Conservation (phyloP, 2,113 vertebrate genomes). For the Trichomycterus rosablanca region DNA sequence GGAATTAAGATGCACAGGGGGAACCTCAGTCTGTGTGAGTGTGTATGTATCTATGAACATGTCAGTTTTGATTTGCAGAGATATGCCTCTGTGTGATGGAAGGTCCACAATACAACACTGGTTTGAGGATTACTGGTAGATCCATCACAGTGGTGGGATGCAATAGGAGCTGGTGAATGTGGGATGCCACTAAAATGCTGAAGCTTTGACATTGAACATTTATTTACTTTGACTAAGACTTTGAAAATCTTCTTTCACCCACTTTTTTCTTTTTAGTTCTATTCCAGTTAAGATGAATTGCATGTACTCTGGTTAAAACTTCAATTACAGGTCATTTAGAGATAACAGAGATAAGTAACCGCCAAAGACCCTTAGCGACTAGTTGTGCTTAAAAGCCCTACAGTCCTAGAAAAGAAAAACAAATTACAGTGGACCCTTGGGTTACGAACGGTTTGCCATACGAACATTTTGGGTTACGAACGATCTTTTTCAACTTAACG, state of each 20-base stretch:
- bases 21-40: constrained; percentile 6
- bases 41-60: constrained; percentile 14
- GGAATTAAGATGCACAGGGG: constrained; percentile 14
- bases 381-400: constrained; percentile 12
- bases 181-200: constrained; percentile 10
- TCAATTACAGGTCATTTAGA: constrained; percentile 24
- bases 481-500: too few species aligned
- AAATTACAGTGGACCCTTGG: too few species aligned
- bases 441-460: too few species aligned
- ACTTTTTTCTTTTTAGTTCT: too few species aligned
- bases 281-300: too few species aligned
- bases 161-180: constrained; percentile 3
- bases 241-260: not conserved
- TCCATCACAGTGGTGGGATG: not conserved
- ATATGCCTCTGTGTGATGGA: constrained; percentile 15
- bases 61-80: constrained; percentile 19
- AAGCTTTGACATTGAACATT: constrained; percentile 19
- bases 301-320: too few species aligned
- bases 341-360: constrained; percentile 5
- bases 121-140: constrained; percentile 13
- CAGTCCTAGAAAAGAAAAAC: not conserved
- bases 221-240: not conserved
- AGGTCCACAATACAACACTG: constrained; percentile 23
- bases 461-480: too few species aligned
- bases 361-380: constrained; percentile 9